Conservation (phyloP, 2,797 vertebrate species). For the Chiloscyllium punctatum region DNA sequence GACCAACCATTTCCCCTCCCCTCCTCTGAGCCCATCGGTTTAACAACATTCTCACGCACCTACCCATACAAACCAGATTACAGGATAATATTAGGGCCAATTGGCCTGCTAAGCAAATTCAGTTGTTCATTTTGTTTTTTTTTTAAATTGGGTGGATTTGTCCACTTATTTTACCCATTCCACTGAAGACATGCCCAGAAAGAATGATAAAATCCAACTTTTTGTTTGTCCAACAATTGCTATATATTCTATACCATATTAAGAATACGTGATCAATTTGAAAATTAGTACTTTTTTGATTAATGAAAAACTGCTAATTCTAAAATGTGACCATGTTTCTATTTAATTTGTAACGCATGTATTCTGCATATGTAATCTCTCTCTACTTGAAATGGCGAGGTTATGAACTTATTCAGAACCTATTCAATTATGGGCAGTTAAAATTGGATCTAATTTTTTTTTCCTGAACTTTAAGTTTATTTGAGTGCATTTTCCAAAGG, state of each 20-base stretch:
- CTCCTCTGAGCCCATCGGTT: no score
- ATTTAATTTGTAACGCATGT: neutral
- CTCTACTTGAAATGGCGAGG: neutral
- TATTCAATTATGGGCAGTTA: neutral
- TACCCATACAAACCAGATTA: no score
- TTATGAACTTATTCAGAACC: neutral
- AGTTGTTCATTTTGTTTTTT: no score
- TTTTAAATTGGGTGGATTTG: no score
- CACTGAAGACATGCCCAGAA: no score
- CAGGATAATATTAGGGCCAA: no score
- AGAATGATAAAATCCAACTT: neutral
- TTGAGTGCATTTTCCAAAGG: neutral
- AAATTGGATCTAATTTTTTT: neutral
- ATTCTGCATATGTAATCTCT: neutral
- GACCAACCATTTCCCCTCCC: no score
- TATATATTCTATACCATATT: neutral
- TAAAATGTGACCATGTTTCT: neutral
- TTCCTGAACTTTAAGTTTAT: neutral
- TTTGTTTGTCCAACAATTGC: neutral
- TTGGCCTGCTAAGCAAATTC: no score
- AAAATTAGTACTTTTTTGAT: neutral
- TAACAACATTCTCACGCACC: no score
- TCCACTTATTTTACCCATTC: no score
- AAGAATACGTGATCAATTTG: neutral
- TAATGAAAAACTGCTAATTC: neutral